A percentile compares a stretch with the other conserved stretches of the same genome.
These are phyloP conservation scores for Galemys pyrenaicus DNA, from an alignment of 2,113 vertebrate genomes.

Conservation along the genomic window DNA sequence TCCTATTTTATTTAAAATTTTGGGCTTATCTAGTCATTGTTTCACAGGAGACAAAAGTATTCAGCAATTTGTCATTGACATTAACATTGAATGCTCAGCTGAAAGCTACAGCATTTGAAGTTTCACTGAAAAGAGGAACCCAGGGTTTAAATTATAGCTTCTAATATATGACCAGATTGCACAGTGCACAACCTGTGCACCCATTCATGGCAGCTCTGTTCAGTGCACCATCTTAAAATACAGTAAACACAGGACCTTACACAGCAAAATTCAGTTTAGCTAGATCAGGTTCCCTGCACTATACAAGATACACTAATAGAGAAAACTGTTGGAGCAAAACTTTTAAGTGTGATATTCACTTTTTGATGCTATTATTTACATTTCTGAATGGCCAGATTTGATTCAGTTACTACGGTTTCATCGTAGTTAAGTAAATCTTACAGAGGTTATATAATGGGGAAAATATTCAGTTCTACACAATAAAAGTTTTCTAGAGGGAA, in stretches of 20 bases:
- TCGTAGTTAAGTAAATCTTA: neutral
- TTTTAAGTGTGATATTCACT: neutral
- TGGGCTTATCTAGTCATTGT: neutral
- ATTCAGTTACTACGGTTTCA: slow-evolving; percentile 28
- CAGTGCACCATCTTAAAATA: neutral
- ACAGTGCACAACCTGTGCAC: fast-evolving
- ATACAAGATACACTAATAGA: neutral
- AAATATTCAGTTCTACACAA: slow-evolving; percentile 4
- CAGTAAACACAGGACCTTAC: neutral
- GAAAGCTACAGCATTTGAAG: neutral
- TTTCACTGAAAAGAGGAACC: neutral
- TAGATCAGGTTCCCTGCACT: neutral
- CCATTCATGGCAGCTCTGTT: neutral
- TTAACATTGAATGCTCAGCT: neutral
- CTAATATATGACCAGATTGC: fast-evolving
- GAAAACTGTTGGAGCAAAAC: neutral
- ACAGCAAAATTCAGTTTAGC: neutral
- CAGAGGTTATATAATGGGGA: neutral
- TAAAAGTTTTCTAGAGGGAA: slow-evolving; percentile 4
- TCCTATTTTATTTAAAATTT: neutral
- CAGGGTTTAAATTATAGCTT: neutral
- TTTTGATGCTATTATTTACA: neutral
- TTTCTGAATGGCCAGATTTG: slow-evolving; percentile 37
- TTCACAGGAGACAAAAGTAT: neutral
- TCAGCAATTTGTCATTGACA: neutral